These are phyloP conservation scores for Eilema caniola DNA, from an alignment of 2,888 invertebrate species.

Conservation along the genomic window DNA sequence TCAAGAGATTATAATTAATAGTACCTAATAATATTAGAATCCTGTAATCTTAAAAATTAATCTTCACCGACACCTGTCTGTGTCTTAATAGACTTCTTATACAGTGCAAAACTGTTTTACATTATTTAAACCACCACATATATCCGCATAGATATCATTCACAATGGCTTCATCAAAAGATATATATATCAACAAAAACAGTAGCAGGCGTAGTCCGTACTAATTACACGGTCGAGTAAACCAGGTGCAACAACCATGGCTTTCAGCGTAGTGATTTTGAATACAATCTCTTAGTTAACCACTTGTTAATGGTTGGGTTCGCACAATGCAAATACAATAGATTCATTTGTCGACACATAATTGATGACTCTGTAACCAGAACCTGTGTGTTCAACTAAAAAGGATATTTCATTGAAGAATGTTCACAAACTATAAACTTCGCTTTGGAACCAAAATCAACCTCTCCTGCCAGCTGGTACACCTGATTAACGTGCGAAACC, in stretches of 20 bases:
- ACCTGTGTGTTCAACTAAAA: not conserved
- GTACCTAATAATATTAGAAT: not conserved
- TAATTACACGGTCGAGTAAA: constrained; percentile 75
- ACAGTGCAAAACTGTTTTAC: constrained; percentile 10
- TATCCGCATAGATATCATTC: constrained; percentile 24
- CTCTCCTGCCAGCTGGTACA: too few relatives aligned
- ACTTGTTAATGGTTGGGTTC: constrained; percentile 63
- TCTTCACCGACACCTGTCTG: not conserved
- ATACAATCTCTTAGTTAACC: constrained; percentile 63
- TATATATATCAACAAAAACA: constrained; percentile 50
- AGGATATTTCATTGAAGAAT: not conserved
- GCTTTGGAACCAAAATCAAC: not conserved
- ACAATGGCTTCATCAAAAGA: constrained; percentile 52
- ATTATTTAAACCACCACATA: constrained; percentile 11
- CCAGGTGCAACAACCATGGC: constrained; percentile 65
- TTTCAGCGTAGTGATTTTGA: constrained; percentile 59
- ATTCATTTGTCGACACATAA: constrained; percentile 42
- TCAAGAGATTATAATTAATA: not conserved
- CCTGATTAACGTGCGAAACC: too few relatives aligned
- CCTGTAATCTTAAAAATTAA: not conserved
- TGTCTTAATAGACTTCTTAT: not conserved
- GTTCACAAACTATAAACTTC: not conserved
- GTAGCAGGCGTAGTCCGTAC: constrained; percentile 51
- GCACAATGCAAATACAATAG: constrained; percentile 36
- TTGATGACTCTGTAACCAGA: constrained; percentile 52